A percentile compares a stretch with the other conserved stretches of the same genome.
Conservation (phyloP, 1,140 invertebrate genomes). For the Leptinotarsa defecta region DNA sequence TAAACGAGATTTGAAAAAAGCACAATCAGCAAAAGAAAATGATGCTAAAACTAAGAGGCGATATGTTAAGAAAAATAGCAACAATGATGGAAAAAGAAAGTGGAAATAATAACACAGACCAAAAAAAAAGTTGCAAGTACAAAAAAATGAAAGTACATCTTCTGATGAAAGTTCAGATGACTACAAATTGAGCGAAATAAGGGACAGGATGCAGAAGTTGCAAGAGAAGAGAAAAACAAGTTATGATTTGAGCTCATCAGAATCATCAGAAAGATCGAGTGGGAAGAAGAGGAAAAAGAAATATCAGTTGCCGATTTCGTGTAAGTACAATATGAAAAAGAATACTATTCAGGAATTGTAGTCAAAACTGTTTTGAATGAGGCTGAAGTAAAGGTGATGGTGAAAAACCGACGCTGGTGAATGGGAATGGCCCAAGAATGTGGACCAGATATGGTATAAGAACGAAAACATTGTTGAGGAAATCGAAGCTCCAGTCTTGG, state of each 20-base stretch:
- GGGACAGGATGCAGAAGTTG: background rate
- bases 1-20: background rate
- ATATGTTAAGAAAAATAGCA: background rate
- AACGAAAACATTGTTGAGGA: background rate
- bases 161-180: background rate
- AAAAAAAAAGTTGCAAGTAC: background rate
- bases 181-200: background rate
- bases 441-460: constrained; percentile 1
- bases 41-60: background rate
- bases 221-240: background rate
- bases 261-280: background rate
- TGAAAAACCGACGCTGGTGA: background rate
- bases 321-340: background rate
- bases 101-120: background rate
- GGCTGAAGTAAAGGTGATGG: background rate
- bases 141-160: background rate
- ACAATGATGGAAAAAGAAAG: background rate
- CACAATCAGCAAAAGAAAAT: background rate
- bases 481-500: background rate
- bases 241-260: background rate
- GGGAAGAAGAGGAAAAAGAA: background rate
- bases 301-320: background rate
- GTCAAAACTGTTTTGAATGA: background rate
- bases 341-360: background rate
- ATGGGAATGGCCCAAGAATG: background rate